Conservation (phyloP, 1,140 invertebrate genomes). For the Phthorimaea operculella region DNA sequence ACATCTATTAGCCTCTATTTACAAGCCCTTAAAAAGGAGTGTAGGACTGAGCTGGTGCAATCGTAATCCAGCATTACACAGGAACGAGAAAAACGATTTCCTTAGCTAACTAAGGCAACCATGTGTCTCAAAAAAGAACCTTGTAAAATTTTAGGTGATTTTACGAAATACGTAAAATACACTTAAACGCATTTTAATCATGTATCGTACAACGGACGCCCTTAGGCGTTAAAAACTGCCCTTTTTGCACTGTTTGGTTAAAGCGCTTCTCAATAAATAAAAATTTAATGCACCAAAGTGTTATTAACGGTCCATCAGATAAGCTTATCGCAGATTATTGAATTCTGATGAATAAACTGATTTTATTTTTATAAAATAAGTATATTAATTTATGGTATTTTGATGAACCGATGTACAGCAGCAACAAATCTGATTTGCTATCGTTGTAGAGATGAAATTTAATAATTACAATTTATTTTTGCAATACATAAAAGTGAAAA, state of each 20-base stretch:
- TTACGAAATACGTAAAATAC: slow-evolving; percentile 24
- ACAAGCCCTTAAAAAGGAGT: no score
- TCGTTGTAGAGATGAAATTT: no score
- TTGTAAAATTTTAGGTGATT: slow-evolving; percentile 11
- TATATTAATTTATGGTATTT: no score
- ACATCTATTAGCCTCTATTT: no score
- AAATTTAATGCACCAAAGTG: slow-evolving; percentile 6
- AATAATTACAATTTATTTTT: no score
- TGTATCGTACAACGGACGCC: slow-evolving; percentile 11
- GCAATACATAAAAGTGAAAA: no score
- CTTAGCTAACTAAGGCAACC: not conserved
- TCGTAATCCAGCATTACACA: no score
- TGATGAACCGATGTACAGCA: no score
- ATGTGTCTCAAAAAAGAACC: not conserved
- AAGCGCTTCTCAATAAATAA: slow-evolving; percentile 15
- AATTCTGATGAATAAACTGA: no score
- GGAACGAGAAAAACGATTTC: not conserved
- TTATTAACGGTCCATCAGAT: slow-evolving; percentile 11
- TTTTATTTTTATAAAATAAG: no score
- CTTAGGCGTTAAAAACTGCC: slow-evolving; percentile 6
- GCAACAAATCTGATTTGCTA: no score
- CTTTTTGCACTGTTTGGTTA: slow-evolving; percentile 16
- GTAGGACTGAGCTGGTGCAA: no score
- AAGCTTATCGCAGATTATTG: not conserved
- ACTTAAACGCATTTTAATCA: slow-evolving; percentile 40